Base-by-base conservation (phyloP, 1,140 invertebrate genomes). In the Trinorchestia longiramus region DNA sequence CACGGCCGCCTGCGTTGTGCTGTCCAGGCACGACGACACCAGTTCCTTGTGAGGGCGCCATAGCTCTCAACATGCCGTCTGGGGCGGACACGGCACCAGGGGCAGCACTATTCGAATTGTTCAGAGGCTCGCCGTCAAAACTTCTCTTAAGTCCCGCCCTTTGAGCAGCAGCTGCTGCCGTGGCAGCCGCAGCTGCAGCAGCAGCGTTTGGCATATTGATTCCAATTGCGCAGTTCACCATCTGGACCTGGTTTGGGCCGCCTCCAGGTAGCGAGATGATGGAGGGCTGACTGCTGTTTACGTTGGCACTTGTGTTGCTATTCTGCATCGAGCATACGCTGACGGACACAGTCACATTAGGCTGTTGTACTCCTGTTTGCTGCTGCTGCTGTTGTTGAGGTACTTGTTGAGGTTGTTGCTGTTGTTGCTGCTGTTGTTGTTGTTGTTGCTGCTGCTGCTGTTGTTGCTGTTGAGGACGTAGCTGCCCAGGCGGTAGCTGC, bases 391-490 rank as follows among this genome's bases (percentile, higher is more conserved):
- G 95, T 97, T 97, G 97, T 96, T 97, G 97, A 77, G 97, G 96
- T 53, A 19, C 47, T 53, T 97, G 97, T 96, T 97, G 97, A 97
- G 97, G 96, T 96, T 97, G 97, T 62, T 62, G 91, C 62, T 42
- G 88, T 87, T 43, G 87, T 43, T 47, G 96, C 96, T 62, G 95
- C 95, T 96, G 97, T 96, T 77, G 96, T 91, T 77, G 87, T 8
- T 6, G 43, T n/a, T 45, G 92, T 43, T 94, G 92, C 92, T 94
- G 90, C 41, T 92, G 90, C 43, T 15, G 43, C 47, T 94, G 92
- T 94, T 94, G 92, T 40, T 94, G 92, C 43, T 45, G 92, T 44
- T 44, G 43, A 6, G 6, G 92, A 43, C 43, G 92, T 45, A 17
- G 92, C n/a, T 94, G 92, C 3, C 43, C 41, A n/a, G 43, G 92